These are phyloP conservation scores for Puntigrus tetrazona DNA, from an alignment of 2,113 vertebrate species.

Conservation along the genomic window DNA sequence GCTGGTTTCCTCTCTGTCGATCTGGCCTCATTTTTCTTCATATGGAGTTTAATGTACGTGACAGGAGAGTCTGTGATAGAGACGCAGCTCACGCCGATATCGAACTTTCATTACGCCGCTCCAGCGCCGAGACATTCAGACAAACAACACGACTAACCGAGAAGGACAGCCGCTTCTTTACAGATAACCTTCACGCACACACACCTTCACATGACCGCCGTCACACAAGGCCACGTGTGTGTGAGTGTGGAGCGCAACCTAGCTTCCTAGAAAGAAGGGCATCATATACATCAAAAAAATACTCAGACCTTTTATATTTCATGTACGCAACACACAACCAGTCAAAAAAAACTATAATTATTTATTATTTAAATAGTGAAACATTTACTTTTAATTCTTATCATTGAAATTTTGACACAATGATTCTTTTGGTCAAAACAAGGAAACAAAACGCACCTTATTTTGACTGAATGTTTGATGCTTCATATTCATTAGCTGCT, in stretches of 20 bases:
- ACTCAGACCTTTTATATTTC: too few relatives aligned
- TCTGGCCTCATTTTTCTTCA: conserved; percentile 63
- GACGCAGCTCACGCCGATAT: conserved; percentile 53
- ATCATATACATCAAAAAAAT: neutral
- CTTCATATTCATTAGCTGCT: too few relatives aligned
- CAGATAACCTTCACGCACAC: conserved; percentile 66
- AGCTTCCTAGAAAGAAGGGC: neutral
- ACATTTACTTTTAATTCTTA: too few relatives aligned
- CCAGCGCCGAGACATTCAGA: conserved; percentile 64
- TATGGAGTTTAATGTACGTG: conserved; percentile 60
- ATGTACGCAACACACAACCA: neutral
- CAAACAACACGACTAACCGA: conserved; percentile 62
- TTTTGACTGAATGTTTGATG: too few relatives aligned
- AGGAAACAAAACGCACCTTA: too few relatives aligned
- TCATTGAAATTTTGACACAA: too few relatives aligned
- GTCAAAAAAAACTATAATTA: neutral
- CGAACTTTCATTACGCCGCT: conserved; percentile 62
- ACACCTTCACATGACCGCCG: neutral
- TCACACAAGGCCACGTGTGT: neutral
- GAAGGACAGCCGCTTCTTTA: conserved; percentile 64
- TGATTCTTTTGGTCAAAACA: too few relatives aligned
- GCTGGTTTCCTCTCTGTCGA: neutral
- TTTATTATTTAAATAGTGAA: neutral
- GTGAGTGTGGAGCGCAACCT: neutral
- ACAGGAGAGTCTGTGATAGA: conserved; percentile 59